These are phyloP conservation scores for Hemicrepidius hirtus DNA, from an alignment of 2,888 invertebrate species.

Conservation along the genomic window DNA sequence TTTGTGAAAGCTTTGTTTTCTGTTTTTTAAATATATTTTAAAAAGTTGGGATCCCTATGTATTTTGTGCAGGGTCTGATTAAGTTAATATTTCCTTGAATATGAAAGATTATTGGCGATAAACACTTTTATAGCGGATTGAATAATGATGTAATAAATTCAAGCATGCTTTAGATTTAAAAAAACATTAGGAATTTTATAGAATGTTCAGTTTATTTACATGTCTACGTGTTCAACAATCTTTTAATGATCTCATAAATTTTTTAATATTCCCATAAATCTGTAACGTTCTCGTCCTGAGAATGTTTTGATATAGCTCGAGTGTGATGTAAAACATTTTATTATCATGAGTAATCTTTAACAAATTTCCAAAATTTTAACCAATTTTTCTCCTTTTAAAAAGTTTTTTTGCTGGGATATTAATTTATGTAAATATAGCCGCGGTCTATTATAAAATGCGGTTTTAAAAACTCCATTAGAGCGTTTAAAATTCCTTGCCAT, in stretches of 20 bases:
- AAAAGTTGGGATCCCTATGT: no score
- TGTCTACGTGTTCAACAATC: conserved; percentile 19
- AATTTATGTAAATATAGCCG: not conserved
- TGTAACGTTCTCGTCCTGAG: conserved; percentile 3
- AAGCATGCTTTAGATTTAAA: not conserved
- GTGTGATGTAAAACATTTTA: conserved; percentile 20
- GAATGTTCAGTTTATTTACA: conserved; percentile 3
- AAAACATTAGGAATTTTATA: not conserved
- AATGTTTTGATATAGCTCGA: conserved; percentile 16
- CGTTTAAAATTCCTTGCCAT: conserved; percentile 21
- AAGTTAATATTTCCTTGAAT: no score
- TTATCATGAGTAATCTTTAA: not conserved
- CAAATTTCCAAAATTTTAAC: not conserved
- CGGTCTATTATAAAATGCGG: not conserved
- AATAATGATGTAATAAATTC: not conserved
- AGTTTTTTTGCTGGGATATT: not conserved
- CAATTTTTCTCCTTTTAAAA: no score
- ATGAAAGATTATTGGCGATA: no score
- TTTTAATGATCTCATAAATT: conserved; percentile 44
- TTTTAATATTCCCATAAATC: conserved; percentile 42
- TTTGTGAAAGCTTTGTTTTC: no score
- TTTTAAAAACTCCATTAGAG: conserved; percentile 18
- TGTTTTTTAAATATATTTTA: no score
- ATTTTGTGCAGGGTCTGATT: no score
- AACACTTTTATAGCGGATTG: no score